phyloP scores from a whole-genome alignment of 2,888 invertebrate species.

The Acronicta aceris region DNA sequence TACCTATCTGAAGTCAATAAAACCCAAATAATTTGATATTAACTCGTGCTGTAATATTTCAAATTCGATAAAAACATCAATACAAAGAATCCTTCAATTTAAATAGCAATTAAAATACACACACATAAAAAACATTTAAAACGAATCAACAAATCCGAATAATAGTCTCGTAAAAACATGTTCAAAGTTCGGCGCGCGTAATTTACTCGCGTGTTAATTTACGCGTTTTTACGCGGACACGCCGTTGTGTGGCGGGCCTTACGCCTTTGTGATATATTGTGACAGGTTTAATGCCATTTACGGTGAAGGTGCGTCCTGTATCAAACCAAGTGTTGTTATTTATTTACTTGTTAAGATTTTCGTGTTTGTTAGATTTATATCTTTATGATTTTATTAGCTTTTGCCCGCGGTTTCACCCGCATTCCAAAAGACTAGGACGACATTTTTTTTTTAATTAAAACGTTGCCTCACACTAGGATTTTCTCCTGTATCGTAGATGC shows the following conservation, averaged over 20 bases:
- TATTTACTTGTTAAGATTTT: constrained; percentile 55
- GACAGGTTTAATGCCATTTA: constrained; percentile 56
- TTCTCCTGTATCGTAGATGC: no score
- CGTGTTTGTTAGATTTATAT: constrained; percentile 36
- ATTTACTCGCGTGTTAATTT: constrained; percentile 54
- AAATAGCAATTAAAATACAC: constrained; percentile 21
- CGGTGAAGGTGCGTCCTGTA: constrained; percentile 56
- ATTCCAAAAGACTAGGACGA: no score
- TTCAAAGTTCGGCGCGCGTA: constrained; percentile 32
- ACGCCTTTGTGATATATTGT: constrained; percentile 54
- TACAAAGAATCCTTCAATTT: constrained; percentile 4
- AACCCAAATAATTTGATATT: no score
- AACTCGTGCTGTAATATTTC: background rate
- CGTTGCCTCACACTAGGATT: no score
- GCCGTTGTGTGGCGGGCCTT: constrained; percentile 49
- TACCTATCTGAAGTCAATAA: no score
- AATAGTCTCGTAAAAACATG: constrained; percentile 38
- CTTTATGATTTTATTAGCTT: constrained; percentile 27
- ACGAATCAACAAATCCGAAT: constrained; percentile 42
- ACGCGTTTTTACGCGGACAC: constrained; percentile 53
- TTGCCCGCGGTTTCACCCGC: no score
- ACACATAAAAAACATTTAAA: constrained; percentile 26
- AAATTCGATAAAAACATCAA: background rate
- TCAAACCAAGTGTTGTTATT: constrained; percentile 51
- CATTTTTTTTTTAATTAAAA: no score